Conservation (phyloP, 1,140 invertebrate genomes). For the Meteorus sp. region DNA sequence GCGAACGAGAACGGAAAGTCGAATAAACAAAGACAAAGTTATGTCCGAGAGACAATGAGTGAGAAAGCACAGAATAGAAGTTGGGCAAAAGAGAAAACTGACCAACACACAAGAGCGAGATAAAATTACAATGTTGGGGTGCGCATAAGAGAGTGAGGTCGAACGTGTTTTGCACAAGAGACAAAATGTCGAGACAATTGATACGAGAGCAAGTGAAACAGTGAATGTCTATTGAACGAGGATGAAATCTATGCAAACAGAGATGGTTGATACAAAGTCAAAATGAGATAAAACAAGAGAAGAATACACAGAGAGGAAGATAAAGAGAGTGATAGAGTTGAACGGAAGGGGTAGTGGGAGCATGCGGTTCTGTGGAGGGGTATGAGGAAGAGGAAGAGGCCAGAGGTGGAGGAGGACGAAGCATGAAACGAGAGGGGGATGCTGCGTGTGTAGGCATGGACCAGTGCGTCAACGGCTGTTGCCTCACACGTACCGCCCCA, state of each 20-base stretch:
- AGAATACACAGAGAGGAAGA: constrained; percentile 25
- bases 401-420: constrained; percentile 32
- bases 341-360: constrained; percentile 33
- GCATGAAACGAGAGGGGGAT: constrained; percentile 49
- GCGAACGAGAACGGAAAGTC: constrained; percentile 18
- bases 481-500: constrained; percentile 58
- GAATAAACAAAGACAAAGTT: constrained; percentile 9
- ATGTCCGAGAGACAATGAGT: constrained; percentile 10
- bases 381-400: constrained; percentile 36
- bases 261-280: constrained; percentile 10
- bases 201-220: not conserved
- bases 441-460: constrained; percentile 60
- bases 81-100: constrained; percentile 17
- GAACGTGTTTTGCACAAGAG: not conserved
- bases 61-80: constrained; percentile 3
- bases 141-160: constrained; percentile 4
- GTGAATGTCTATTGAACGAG: not conserved
- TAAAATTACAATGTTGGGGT: too few species aligned
- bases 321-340: constrained; percentile 26
- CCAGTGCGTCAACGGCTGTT: constrained; percentile 61
- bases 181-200: not conserved
- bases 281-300: constrained; percentile 30
- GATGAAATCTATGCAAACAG: not conserved
- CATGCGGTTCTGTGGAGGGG: constrained; percentile 35
- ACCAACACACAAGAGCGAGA: too few species aligned